Percentiles rank a stretch among this genome's conserved stretches.
Conservation (phyloP, 2,888 invertebrate species). For the Himalopsyche kuldschensis region DNA sequence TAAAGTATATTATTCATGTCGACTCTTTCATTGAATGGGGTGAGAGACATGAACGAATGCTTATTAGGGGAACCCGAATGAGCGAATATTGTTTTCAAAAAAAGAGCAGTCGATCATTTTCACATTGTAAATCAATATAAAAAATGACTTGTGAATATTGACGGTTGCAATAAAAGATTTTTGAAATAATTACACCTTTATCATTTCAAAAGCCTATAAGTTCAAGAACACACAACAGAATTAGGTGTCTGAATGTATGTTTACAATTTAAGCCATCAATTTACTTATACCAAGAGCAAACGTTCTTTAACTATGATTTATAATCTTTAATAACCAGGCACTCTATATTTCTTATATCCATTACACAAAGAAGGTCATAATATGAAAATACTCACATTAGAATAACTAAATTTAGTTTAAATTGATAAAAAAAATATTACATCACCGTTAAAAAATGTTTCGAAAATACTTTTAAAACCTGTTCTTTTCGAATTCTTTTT, state of each 20-base stretch:
- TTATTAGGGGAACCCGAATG: too few species aligned
- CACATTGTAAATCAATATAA: too few species aligned
- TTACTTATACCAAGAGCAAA: background rate
- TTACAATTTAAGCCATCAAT: background rate
- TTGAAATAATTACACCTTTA: too few species aligned
- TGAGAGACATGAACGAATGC: too few species aligned
- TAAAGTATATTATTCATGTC: too few species aligned
- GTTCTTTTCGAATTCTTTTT: too few species aligned
- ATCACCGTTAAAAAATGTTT: background rate
- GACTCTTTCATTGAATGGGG: too few species aligned
- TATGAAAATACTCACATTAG: background rate
- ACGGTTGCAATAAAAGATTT: too few species aligned
- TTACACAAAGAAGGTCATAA: background rate
- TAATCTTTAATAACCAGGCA: background rate
- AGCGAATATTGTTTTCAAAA: too few species aligned
- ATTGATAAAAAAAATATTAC: background rate
- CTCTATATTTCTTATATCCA: background rate
- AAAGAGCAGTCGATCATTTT: too few species aligned
- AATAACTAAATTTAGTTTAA: too few species aligned
- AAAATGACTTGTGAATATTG: too few species aligned
- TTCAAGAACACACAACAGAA: background rate
- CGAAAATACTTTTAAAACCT: background rate
- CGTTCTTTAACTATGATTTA: background rate
- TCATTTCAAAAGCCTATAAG: background rate
- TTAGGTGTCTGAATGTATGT: background rate